phyloP scores from a whole-genome alignment of 2,797 vertebrate genomes.

The Fratercula arctica region DNA sequence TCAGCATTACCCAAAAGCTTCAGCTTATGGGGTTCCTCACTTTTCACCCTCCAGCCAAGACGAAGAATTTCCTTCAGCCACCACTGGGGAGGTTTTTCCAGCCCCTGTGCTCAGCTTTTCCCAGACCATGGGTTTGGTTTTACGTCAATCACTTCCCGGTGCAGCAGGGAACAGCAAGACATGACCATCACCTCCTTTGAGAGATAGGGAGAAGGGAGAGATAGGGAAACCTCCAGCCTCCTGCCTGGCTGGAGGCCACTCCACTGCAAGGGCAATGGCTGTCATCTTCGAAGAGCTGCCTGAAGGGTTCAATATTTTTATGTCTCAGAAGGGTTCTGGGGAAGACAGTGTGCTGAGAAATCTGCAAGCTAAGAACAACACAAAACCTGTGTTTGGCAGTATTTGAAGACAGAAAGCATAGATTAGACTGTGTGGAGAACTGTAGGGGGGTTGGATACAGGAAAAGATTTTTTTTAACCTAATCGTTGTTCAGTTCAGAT shows the following conservation, averaged over 20 bases:
- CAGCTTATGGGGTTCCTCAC: not conserved
- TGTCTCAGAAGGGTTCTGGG: not conserved
- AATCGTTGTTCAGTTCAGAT: not conserved
- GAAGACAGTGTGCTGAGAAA: not conserved
- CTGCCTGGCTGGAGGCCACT: not conserved
- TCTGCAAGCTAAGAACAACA: not conserved
- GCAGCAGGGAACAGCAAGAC: not conserved
- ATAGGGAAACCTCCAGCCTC: not conserved
- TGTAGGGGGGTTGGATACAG: not conserved
- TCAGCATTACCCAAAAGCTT: not conserved
- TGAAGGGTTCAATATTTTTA: not conserved
- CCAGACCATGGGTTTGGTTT: not conserved
- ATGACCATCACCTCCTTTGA: not conserved
- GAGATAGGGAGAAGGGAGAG: not conserved
- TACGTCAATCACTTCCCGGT: rapidly evolving
- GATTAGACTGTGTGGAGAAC: not conserved
- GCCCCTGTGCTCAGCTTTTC: not conserved
- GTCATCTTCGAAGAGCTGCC: not conserved
- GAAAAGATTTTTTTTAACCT: not conserved
- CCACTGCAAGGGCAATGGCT: not conserved
- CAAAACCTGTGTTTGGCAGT: not conserved
- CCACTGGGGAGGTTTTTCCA: not conserved
- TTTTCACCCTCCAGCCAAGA: not conserved
- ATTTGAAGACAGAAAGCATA: not conserved
- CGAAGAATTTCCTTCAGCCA: not conserved